Percentiles rank a stretch among this genome's conserved stretches.
These are phyloP conservation scores for Micrasema longulum DNA, from an alignment of 1,140 invertebrate species.

Conservation along the genomic window DNA sequence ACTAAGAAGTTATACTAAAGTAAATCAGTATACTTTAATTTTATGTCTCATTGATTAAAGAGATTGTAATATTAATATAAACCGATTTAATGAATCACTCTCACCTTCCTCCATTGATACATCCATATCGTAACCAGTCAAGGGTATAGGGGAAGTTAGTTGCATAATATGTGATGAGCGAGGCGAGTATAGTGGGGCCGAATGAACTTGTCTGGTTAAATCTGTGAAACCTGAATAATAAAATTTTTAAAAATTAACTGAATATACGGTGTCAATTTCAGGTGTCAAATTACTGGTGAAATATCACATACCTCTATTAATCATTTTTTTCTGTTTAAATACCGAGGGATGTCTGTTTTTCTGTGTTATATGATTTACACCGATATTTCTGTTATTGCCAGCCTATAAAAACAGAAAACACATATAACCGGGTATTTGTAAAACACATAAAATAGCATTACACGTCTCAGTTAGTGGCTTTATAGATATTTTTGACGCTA, in stretches of 20 bases:
- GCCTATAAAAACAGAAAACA: slow-evolving; percentile 12
- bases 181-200: slow-evolving; percentile 39
- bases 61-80: no score
- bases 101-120: slow-evolving; percentile 49
- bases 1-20: no score
- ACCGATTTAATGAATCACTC: no score
- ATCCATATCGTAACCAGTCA: slow-evolving; percentile 43
- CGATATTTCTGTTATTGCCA: slow-evolving; percentile 28
- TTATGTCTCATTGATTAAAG: no score
- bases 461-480: no score
- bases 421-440: no score
- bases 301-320: slow-evolving; percentile 45
- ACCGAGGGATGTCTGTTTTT: slow-evolving; percentile 42
- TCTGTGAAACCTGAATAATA: slow-evolving; percentile 45
- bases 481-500: no score
- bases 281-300: neutral
- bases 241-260: neutral
- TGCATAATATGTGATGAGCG: slow-evolving; percentile 27
- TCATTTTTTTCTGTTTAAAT: slow-evolving; percentile 42
- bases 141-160: slow-evolving; percentile 19
- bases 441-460: no score
- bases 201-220: slow-evolving; percentile 52
- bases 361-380: slow-evolving; percentile 21
- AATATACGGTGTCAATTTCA: neutral
- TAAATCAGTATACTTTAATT: no score